Evolutionary conservation across 2,888 invertebrate species (phyloP).

Genomic region (Oscheius myriophilus): DNA sequence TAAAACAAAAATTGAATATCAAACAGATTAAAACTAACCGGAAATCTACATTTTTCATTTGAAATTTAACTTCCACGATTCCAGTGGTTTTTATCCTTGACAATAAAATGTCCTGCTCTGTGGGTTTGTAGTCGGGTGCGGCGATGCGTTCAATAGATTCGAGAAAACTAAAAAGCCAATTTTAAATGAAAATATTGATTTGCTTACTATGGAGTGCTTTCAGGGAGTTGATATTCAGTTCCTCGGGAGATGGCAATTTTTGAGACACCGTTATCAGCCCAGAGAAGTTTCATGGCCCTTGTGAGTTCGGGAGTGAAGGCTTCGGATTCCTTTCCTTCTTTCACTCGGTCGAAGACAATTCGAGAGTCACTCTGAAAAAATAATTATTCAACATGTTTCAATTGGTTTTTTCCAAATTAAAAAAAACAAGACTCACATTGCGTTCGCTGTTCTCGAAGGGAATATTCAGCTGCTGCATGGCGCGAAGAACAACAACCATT

Average conservation of each 20-base stretch:
- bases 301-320: constrained; percentile 61
- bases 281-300: constrained; percentile 55
- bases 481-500: constrained; percentile 92
- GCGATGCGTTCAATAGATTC: constrained; percentile 62
- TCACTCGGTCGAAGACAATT: constrained; percentile 64
- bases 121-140: constrained; percentile 60
- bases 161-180: constrained; percentile 63
- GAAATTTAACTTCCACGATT: constrained; percentile 70
- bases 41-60: constrained; percentile 70
- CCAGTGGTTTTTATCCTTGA: constrained; percentile 70
- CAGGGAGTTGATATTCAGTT: constrained; percentile 67
- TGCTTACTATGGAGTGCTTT: constrained; percentile 65
- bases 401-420: no score
- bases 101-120: constrained; percentile 69
- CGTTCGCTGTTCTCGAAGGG: constrained; percentile 94
- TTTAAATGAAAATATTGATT: neutral
- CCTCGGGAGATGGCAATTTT: constrained; percentile 54
- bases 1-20: constrained; percentile 30
- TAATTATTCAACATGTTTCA: neutral
- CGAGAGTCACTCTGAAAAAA: constrained; percentile 54
- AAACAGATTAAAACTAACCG: constrained; percentile 40
- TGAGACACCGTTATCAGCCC: constrained; percentile 59
- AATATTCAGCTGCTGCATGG: constrained; percentile 97
- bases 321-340: constrained; percentile 66
- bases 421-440: constrained; percentile 79